Evolutionary conservation across 92 coral and sea anemone species (phyloP).

Genomic region (Bergia sp.): DNA sequence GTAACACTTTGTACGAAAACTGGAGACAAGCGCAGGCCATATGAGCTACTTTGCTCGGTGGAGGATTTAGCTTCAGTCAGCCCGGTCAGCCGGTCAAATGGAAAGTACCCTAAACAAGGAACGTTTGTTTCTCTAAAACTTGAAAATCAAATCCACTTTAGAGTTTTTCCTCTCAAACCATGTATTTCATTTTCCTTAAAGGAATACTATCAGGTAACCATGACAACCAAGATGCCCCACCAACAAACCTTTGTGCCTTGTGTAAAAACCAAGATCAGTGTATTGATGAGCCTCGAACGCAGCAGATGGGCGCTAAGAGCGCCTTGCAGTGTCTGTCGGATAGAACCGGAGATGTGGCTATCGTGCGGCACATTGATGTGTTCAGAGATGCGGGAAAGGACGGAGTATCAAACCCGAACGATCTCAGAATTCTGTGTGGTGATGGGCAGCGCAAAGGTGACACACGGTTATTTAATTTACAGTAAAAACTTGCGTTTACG

Average conservation of each 20-base stretch:
- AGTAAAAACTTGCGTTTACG: neutral
- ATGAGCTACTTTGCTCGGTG: no score
- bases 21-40: no score
- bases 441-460: slow-evolving; percentile 22
- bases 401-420: slow-evolving; percentile 24
- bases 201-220: slow-evolving; percentile 9
- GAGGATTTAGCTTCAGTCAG: no score
- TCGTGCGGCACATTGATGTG: slow-evolving; percentile 30
- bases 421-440: slow-evolving; percentile 14
- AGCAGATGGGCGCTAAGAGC: neutral
- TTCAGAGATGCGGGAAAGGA: slow-evolving; percentile 14
- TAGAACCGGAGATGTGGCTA: slow-evolving; percentile 10
- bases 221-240: neutral
- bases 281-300: neutral
- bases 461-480: neutral
- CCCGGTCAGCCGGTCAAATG: no score
- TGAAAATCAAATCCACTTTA: neutral
- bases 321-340: slow-evolving; percentile 39
- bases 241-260: slow-evolving; percentile 5
- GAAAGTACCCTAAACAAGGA: neutral
- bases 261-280: slow-evolving; percentile 27
- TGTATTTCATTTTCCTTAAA: neutral
- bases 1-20: no score
- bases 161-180: neutral
- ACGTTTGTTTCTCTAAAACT: no score